A percentile compares a stretch with the other conserved stretches of the same genome.
Evolutionary conservation across 1,140 invertebrate genomes (phyloP).

Genomic region (Neodiprion fabricii): DNA sequence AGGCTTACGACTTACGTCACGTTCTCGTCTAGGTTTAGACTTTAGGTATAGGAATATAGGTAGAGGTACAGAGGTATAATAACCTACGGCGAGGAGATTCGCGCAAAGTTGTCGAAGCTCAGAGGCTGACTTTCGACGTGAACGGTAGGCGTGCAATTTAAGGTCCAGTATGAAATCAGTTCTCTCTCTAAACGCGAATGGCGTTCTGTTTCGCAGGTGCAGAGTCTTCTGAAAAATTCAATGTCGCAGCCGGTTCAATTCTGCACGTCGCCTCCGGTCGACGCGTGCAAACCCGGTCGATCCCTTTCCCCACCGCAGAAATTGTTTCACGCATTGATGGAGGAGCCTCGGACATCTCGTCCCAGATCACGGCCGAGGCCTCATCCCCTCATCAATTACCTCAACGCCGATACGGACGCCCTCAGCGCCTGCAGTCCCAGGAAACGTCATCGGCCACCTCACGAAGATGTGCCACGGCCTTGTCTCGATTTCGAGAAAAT

Average conservation of each 20-base stretch:
- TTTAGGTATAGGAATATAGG: no score
- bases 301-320: slow-evolving; percentile 76
- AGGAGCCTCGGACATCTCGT: slow-evolving; percentile 36
- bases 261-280: slow-evolving; percentile 86
- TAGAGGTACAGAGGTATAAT: no score
- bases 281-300: slow-evolving; percentile 80
- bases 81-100: no score
- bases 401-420: slow-evolving; percentile 46
- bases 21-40: no score
- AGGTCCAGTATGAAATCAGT: no score
- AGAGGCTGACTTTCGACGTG: no score
- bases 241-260: slow-evolving; percentile 83
- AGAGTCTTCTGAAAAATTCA: slow-evolving; percentile 65
- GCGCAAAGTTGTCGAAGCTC: no score
- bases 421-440: slow-evolving; percentile 67
- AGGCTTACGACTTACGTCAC: no score
- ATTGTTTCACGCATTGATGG: slow-evolving; percentile 72
- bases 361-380: slow-evolving; percentile 47
- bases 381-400: slow-evolving; percentile 39
- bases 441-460: slow-evolving; percentile 68
- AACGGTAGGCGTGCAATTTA: no score
- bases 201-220: slow-evolving; percentile 50
- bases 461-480: slow-evolving; percentile 74
- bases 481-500: slow-evolving; percentile 96
- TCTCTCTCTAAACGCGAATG: background rate